Percentiles rank a stretch among this genome's conserved stretches.
phyloP scores from a whole-genome alignment of 1,140 invertebrate genomes.

The Drosophila burlai region DNA sequence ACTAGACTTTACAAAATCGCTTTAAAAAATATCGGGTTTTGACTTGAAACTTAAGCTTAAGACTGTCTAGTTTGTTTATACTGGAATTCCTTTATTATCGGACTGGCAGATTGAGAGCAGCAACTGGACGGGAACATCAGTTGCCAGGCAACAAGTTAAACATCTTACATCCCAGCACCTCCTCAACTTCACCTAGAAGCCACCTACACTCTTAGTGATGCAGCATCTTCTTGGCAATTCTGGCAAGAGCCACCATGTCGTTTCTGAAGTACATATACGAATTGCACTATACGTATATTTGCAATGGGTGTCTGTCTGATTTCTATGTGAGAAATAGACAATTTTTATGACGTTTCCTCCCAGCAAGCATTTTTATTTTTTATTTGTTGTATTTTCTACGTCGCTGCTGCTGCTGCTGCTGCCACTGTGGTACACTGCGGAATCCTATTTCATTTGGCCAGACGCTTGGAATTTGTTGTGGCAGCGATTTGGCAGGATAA shows the following conservation, averaged over 20 bases:
- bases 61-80: background rate
- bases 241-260: constrained; percentile 23
- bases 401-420: background rate
- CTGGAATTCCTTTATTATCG: constrained; percentile 1
- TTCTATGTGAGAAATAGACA: constrained; percentile 40
- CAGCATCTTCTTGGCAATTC: constrained; percentile 28
- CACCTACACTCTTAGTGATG: constrained; percentile 1
- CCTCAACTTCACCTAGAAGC: no score
- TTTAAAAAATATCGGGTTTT: background rate
- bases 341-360: constrained; percentile 53
- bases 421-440: constrained; percentile 30
- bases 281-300: constrained; percentile 15
- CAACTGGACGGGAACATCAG: background rate
- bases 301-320: constrained; percentile 10
- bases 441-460: constrained; percentile 57
- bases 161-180: background rate
- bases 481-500: constrained; percentile 51
- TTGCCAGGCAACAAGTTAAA: constrained; percentile 28
- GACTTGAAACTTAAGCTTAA: background rate
- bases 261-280: constrained; percentile 6
- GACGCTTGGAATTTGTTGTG: constrained; percentile 52
- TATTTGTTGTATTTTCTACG: background rate
- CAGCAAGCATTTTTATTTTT: constrained; percentile 32
- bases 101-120: background rate
- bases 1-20: no score